These are phyloP conservation scores for Gadus macrocephalus DNA, from an alignment of 2,113 vertebrate genomes.

Conservation along the genomic window DNA sequence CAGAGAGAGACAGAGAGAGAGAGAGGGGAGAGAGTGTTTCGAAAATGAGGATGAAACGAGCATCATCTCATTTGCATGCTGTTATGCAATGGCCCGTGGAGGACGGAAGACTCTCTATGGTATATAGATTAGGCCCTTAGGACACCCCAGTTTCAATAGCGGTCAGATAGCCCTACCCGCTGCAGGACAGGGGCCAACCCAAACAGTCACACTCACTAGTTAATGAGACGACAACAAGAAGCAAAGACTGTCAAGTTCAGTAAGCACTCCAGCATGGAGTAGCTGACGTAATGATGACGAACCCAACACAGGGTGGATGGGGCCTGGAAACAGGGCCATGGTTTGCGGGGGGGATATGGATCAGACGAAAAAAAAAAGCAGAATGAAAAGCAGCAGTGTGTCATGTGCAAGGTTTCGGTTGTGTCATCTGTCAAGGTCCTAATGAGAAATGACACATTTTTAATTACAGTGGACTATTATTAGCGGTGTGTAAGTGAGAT, in stretches of 20 bases:
- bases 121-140: conserved; percentile 49
- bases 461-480: conserved; percentile 68
- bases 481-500: conserved; percentile 58
- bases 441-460: conserved; percentile 68
- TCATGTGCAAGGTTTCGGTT: conserved; percentile 46
- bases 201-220: too few species aligned
- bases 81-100: conserved; percentile 42
- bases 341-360: too few species aligned
- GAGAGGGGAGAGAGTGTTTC: too few species aligned
- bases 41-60: too few species aligned
- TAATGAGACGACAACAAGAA: too few species aligned
- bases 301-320: neutral
- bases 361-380: neutral
- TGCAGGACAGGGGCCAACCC: too few species aligned
- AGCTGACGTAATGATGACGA: too few species aligned
- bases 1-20: too few species aligned
- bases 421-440: conserved; percentile 44
- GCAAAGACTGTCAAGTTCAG: too few species aligned
- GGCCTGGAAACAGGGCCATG: too few species aligned
- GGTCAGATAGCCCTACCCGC: conserved; percentile 7
- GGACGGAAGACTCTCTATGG: conserved; percentile 9
- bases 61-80: conserved; percentile 24
- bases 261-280: too few species aligned
- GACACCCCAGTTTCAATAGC: conserved; percentile 43
- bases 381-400: conserved; percentile 17